Percentiles rank a stretch among this genome's conserved stretches.
phyloP scores from a whole-genome alignment of 1,140 invertebrate species.

The Leptinotarsa texana region DNA sequence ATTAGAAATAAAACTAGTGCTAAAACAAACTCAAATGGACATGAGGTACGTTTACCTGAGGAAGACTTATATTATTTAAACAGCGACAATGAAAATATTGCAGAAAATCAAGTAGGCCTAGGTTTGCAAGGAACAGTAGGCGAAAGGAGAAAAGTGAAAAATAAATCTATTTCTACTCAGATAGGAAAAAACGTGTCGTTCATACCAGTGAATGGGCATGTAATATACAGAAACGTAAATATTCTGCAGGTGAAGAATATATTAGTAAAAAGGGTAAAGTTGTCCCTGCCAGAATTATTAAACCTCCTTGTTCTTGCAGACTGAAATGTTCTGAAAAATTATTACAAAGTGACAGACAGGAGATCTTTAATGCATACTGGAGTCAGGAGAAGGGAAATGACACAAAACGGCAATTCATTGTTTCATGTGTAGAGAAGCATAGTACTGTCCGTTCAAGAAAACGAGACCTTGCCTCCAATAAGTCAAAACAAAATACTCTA shows the following conservation, averaged over 20 bases:
- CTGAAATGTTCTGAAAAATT: conserved; percentile 21
- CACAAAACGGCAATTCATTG: conserved; percentile 21
- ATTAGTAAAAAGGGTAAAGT: conserved; percentile 23
- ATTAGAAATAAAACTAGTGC: too few species aligned
- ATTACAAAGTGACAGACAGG: conserved; percentile 8
- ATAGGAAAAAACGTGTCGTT: too few species aligned
- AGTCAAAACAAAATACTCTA: conserved; percentile 25
- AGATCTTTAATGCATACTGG: conserved; percentile 15
- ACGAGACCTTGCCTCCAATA: conserved; percentile 17
- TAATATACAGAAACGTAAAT: conserved; percentile 24
- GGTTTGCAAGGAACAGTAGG: too few species aligned
- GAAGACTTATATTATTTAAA: neutral
- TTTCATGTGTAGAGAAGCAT: conserved; percentile 2
- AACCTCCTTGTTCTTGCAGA: conserved; percentile 23
- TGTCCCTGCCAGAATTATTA: conserved; percentile 22
- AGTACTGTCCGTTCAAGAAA: conserved; percentile 24
- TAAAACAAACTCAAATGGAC: too few species aligned
- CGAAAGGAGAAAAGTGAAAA: too few species aligned
- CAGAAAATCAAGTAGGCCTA: too few species aligned
- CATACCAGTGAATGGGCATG: conserved; percentile 16
- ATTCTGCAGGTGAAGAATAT: conserved; percentile 24
- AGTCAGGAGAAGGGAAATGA: conserved; percentile 18
- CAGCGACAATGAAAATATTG: too few species aligned
- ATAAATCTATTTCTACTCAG: too few species aligned
- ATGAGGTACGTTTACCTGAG: conserved; percentile 4